Percentiles rank a stretch among this genome's conserved stretches.
phyloP scores from a whole-genome alignment of 2,113 vertebrate species.

The Bos javanicus region DNA sequence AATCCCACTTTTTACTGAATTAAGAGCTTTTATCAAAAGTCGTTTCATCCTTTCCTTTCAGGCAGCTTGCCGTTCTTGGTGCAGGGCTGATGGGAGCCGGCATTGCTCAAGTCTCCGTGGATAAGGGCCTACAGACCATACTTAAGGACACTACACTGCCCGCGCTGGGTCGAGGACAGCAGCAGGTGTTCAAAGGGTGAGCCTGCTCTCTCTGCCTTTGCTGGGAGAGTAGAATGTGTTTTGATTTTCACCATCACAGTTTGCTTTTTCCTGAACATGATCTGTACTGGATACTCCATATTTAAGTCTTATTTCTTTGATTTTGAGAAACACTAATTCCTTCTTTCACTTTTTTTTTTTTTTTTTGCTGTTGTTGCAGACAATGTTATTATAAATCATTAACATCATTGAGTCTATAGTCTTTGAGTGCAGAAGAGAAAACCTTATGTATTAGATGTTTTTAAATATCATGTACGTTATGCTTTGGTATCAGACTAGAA shows the following conservation, averaged over 20 bases:
- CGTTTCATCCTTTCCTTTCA: conserved; percentile 55
- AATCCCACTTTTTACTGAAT: not conserved
- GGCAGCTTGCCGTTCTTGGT: conserved; percentile 91
- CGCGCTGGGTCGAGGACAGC: conserved; percentile 90
- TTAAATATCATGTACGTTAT: conserved; percentile 9
- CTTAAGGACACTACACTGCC: conserved; percentile 90
- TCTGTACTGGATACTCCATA: not conserved
- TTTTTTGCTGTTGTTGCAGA: not conserved
- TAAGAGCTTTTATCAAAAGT: not conserved
- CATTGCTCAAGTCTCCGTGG: conserved; percentile 93
- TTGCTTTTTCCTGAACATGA: not conserved
- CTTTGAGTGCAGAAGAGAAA: not conserved
- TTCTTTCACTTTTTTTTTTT: not conserved
- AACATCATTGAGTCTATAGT: not conserved
- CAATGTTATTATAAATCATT: not conserved
- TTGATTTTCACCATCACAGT: not conserved
- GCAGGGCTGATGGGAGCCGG: conserved; percentile 98
- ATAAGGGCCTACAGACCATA: conserved; percentile 91
- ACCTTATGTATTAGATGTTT: not conserved
- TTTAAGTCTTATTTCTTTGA: not conserved
- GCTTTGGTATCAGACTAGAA: not conserved
- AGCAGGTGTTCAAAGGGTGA: conserved; percentile 97
- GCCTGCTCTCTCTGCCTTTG: conserved; percentile 34
- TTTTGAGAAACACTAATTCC: not conserved
- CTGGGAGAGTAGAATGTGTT: not conserved